phyloP scores from a whole-genome alignment of 1,140 invertebrate species.

The Eriocheir sinensis region DNA sequence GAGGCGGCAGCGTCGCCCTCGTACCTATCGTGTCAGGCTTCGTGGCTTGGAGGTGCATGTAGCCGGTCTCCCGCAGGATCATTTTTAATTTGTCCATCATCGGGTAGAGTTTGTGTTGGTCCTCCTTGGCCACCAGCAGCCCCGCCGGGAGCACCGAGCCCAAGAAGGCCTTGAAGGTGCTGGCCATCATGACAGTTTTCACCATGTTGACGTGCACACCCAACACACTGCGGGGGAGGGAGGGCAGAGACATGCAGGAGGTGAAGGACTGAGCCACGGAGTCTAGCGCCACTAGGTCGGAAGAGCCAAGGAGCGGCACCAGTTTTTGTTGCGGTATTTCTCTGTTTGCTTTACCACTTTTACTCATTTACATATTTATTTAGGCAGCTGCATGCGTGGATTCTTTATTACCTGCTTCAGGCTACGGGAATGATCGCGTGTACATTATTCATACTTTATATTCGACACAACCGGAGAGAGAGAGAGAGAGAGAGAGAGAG shows the following conservation, averaged over 20 bases:
- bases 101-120: conserved; percentile 85
- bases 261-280: no score
- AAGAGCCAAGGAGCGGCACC: no score
- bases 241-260: neutral
- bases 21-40: conserved; percentile 93
- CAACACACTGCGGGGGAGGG: conserved; percentile 83
- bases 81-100: conserved; percentile 82
- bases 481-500: no score
- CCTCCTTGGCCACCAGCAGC: conserved; percentile 85
- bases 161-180: conserved; percentile 83
- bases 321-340: no score
- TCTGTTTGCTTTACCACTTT: neutral
- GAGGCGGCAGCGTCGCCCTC: neutral
- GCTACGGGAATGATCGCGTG: no score
- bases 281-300: no score
- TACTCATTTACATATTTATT: no score
- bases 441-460: no score
- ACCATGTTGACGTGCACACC: conserved; percentile 88
- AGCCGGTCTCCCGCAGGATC: conserved; percentile 88
- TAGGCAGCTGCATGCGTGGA: no score
- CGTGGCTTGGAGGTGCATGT: conserved; percentile 91
- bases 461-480: no score
- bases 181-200: conserved; percentile 80
- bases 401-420: no score
- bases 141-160: conserved; percentile 81